Conservation (phyloP, 35 echinoderm and acorn worm genomes). For the Heliocidaris erythrogramma region DNA sequence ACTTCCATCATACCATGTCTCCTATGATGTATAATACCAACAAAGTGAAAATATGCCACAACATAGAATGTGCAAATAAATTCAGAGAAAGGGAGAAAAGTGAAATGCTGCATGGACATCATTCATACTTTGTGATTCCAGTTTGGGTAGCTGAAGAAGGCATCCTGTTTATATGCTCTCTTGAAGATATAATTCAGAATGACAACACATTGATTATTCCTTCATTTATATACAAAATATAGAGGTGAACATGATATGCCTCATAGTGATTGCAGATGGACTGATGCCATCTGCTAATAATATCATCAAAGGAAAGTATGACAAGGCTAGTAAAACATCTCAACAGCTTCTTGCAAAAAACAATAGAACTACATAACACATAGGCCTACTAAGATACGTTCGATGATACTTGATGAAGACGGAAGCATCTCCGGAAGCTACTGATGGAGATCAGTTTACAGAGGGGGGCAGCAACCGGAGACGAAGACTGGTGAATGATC, state of each 20-base stretch:
- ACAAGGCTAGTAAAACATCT: neutral
- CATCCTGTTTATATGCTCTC: neutral
- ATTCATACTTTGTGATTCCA: neutral
- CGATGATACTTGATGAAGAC: neutral
- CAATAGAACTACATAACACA: too few relatives aligned
- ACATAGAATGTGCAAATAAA: neutral
- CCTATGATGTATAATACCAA: neutral
- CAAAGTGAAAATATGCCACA: neutral
- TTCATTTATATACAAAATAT: neutral
- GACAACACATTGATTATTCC: neutral
- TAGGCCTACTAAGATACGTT: neutral
- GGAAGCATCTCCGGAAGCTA: neutral
- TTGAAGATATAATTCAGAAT: neutral
- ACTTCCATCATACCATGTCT: too few relatives aligned
- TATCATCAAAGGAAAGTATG: neutral
- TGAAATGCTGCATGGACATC: too few relatives aligned
- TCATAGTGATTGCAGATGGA: neutral
- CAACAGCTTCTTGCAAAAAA: neutral
- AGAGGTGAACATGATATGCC: neutral
- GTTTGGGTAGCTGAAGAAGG: neutral
- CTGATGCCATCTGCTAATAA: slow-evolving; percentile 10
- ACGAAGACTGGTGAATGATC: slow-evolving; percentile 8
- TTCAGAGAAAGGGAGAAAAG: neutral
- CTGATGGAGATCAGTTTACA: neutral
- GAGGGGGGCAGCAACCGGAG: neutral